Base-by-base conservation (phyloP, 2,113 vertebrate species). In the Camelus bactrianus region DNA sequence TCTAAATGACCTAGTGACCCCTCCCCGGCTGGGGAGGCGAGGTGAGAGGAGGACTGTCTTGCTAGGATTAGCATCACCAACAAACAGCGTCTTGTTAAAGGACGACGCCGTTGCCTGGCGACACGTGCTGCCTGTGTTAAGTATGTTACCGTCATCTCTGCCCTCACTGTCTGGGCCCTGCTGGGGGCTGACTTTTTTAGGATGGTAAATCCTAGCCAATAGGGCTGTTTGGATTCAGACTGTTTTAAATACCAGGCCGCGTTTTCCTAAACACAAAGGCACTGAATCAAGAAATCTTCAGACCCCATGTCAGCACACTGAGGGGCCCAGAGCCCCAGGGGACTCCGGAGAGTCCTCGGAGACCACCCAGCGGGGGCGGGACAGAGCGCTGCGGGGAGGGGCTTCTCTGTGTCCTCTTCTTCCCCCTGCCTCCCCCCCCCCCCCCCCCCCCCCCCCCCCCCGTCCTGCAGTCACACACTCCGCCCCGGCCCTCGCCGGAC, bases 91-190 rank as follows among this genome's bases (percentile, higher is more conserved):
- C 17, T 35, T 16, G 17, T 50, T 10, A 20, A 62, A 13, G 1
- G 2, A 3, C 2, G 2, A 5, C 0, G 2, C 8, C 0, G 38
- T 8, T 13, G 19, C 42, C 15, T 11, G 22, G 54, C 9, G 1
- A 48, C 35, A 10, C 12, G 2, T 4, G 32, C 42, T 2, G 26
- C 12, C 11, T 38, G 1, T 2, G 14, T 24, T 30, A 38, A 52
- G 5, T 3, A 1, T 1, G 42, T 67, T 6, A 5, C 24, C 48
- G 19, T 4, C 28, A 19, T 3, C 14, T 3, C 1, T 6, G 11
- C 15, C 26, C 65, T 58, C 10, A 16, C 15, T 1, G 76, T 7
- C 60, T 28, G 38, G 46, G 28, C 64, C 60, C 48, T 56, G 13
- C 13, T 15, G 10, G 67, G 30, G 20, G 30, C 4, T 17, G 4